A percentile compares a stretch with the other conserved stretches of the same genome.
Conservation (phyloP, 2,113 vertebrate genomes). For the Pelobates fuscus region DNA sequence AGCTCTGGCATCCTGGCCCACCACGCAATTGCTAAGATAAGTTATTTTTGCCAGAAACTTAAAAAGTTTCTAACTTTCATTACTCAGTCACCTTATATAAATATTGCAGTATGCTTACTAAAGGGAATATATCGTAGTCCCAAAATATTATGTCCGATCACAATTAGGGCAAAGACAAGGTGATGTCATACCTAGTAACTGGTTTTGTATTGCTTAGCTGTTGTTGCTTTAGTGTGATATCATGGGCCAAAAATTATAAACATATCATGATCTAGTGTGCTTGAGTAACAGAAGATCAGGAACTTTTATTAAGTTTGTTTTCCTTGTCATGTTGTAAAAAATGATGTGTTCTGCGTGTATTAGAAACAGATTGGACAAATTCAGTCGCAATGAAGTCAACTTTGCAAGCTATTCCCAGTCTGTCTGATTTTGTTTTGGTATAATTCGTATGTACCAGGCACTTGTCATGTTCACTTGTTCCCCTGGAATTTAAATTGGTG, state of each 20-base stretch:
- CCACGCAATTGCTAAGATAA: too few relatives aligned
- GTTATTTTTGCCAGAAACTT: too few relatives aligned
- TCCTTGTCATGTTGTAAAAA: slow-evolving; percentile 94
- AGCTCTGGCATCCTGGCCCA: too few relatives aligned
- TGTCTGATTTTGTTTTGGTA: slow-evolving; percentile 75
- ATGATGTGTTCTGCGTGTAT: slow-evolving; percentile 89
- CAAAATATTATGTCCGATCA: slow-evolving; percentile 51
- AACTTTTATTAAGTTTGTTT: slow-evolving; percentile 86
- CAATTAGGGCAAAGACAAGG: slow-evolving; percentile 61
- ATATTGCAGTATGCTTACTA: slow-evolving; percentile 30
- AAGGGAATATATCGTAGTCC: slow-evolving; percentile 42
- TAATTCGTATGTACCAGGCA: slow-evolving; percentile 84
- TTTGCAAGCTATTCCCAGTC: slow-evolving; percentile 75
- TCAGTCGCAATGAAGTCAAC: slow-evolving; percentile 95
- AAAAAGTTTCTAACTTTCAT: too few relatives aligned
- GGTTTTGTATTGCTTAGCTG: slow-evolving; percentile 65
- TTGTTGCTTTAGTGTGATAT: slow-evolving; percentile 81
- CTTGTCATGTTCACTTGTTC: slow-evolving; percentile 82
- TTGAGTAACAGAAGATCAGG: slow-evolving; percentile 76
- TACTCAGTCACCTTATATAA: slow-evolving; percentile 15
- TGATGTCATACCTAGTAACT: slow-evolving; percentile 78
- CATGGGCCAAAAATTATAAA: slow-evolving; percentile 86
- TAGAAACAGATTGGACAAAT: slow-evolving; percentile 93
- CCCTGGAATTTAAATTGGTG: slow-evolving; percentile 56
- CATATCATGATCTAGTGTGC: slow-evolving; percentile 71